A percentile compares a stretch with the other conserved stretches of the same genome.
These are phyloP conservation scores for Pluvialis apricaria DNA, from an alignment of 2,113 vertebrate genomes.

Conservation along the genomic window DNA sequence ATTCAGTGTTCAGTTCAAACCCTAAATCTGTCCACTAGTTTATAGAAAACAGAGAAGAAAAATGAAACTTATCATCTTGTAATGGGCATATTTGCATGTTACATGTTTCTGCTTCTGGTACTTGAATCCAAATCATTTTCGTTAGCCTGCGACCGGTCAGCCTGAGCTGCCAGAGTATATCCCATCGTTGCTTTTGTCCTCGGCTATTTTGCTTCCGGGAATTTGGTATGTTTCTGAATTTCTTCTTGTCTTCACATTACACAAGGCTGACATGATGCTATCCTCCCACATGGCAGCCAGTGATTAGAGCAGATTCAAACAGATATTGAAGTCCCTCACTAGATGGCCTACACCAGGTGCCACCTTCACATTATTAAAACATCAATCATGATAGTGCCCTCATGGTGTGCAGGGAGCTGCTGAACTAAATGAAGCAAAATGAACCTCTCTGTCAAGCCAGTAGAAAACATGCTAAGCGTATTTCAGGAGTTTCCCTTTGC, in stretches of 20 bases:
- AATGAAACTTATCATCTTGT: accelerated
- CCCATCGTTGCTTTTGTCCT: background rate
- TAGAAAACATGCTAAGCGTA: background rate
- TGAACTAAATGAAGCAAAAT: background rate
- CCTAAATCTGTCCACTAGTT: background rate
- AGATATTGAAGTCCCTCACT: background rate
- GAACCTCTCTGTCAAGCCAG: background rate
- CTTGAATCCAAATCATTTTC: background rate
- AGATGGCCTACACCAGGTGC: background rate
- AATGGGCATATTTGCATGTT: background rate
- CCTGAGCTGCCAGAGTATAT: background rate
- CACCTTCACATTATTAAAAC: conserved; percentile 6
- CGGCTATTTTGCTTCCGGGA: background rate
- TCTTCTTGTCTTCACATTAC: background rate
- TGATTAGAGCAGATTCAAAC: background rate
- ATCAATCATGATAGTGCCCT: background rate
- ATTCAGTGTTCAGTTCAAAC: background rate
- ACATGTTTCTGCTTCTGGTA: background rate
- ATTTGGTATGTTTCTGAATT: background rate
- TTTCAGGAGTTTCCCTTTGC: background rate
- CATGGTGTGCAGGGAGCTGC: background rate
- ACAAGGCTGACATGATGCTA: background rate
- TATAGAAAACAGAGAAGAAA: background rate
- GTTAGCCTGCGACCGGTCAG: accelerated
- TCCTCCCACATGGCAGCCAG: background rate